Evolutionary conservation across 2,888 invertebrate species (phyloP).

Genomic region (Eilema caniola): DNA sequence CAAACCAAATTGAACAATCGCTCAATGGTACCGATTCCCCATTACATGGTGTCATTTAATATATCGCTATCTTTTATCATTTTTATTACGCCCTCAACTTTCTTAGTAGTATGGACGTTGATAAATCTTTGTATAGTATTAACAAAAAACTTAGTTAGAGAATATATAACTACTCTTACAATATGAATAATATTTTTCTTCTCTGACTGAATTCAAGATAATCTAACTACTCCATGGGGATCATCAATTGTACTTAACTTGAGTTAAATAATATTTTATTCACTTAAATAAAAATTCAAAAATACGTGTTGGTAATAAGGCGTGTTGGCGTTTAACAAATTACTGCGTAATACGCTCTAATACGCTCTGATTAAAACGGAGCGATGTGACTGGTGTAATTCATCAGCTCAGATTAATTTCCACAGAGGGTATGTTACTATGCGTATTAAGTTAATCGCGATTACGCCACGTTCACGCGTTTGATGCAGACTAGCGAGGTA

Average conservation of each 20-base stretch:
- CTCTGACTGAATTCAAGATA: neutral
- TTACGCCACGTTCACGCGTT: conserved; percentile 21
- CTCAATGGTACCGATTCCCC: conserved; percentile 51
- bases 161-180: neutral
- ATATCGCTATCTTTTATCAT: conserved; percentile 38
- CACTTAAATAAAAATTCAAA: neutral
- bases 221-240: neutral
- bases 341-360: conserved; percentile 9
- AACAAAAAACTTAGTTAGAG: neutral
- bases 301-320: conserved; percentile 9
- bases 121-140: conserved; percentile 30
- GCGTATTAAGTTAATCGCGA: conserved; percentile 35
- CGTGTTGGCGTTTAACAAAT: conserved; percentile 12
- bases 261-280: neutral
- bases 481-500: conserved; percentile 18
- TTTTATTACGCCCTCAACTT: conserved; percentile 28
- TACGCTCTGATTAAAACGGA: conserved; percentile 24
- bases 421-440: conserved; percentile 19
- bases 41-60: conserved; percentile 42
- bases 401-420: conserved; percentile 27
- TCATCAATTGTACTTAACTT: neutral
- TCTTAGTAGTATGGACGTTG: conserved; percentile 24
- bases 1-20: conserved; percentile 57
- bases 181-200: neutral
- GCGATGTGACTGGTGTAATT: conserved; percentile 17